Conservation (phyloP, 2,888 invertebrate species). For the Dicyrtomina minuta region DNA sequence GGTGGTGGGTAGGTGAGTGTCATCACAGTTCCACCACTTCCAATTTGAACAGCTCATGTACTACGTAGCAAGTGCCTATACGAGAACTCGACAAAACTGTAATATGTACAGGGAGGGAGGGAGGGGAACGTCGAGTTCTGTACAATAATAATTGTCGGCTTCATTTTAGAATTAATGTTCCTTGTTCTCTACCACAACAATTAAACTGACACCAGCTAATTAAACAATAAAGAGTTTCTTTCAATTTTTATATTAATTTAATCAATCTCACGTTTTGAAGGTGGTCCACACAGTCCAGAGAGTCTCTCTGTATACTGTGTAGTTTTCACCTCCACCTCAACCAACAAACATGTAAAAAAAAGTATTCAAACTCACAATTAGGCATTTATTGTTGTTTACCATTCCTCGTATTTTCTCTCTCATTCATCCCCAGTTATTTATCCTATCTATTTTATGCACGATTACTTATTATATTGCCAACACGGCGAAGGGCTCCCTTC, state of each 20-base stretch:
- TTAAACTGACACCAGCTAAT: conserved; percentile 36
- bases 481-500: too few relatives aligned
- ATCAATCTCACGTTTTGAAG: conserved; percentile 32
- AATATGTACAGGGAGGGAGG: too few relatives aligned
- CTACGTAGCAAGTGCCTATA: too few relatives aligned
- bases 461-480: too few relatives aligned
- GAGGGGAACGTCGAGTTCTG: too few relatives aligned
- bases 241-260: conserved; percentile 28
- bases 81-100: too few relatives aligned
- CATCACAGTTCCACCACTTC: too few relatives aligned
- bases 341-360: too few relatives aligned
- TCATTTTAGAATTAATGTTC: conserved; percentile 7
- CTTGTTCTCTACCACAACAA: conserved; percentile 11
- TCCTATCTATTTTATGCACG: neutral
- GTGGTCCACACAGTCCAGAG: neutral
- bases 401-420: neutral
- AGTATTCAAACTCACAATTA: too few relatives aligned
- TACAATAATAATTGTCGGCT: conserved; percentile 20
- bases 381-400: too few relatives aligned
- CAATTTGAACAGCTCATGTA: too few relatives aligned
- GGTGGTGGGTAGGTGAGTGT: too few relatives aligned
- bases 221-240: conserved; percentile 33
- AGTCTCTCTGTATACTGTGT: neutral
- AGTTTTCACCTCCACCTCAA: conserved; percentile 1
- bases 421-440: neutral